Evolutionary conservation across 2,797 vertebrate species (phyloP).

Genomic region (Enteromius radiatus): DNA sequence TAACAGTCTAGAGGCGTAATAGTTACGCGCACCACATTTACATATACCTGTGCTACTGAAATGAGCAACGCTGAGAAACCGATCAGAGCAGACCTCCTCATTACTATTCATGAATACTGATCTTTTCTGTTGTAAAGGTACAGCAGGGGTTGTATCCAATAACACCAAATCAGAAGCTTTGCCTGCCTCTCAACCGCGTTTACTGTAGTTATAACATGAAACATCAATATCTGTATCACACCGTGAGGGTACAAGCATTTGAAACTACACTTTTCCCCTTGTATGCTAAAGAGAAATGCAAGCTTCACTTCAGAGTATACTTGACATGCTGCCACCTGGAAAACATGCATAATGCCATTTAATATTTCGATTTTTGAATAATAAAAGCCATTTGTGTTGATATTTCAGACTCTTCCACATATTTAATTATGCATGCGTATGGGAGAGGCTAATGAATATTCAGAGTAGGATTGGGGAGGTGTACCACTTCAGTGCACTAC

Average conservation of each 20-base stretch:
- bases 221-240: background rate
- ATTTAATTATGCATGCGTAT: conserved; percentile 62
- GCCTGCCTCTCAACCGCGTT: background rate
- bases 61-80: no score
- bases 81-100: no score
- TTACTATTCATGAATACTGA: no score
- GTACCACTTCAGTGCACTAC: conserved; percentile 22
- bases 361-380: conserved; percentile 65
- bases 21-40: no score
- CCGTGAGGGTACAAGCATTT: background rate
- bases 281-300: background rate
- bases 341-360: conserved; percentile 35
- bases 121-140: background rate
- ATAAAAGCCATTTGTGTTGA: conserved; percentile 60
- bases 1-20: no score
- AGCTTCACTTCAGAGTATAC: conserved; percentile 29
- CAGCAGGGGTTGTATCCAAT: background rate
- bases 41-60: no score
- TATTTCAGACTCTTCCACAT: conserved; percentile 50
- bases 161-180: background rate
- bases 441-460: conserved; percentile 55
- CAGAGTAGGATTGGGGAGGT: conserved; percentile 12
- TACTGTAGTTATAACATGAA: background rate
- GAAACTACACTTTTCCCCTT: background rate
- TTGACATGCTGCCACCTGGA: conserved; percentile 27